These are phyloP conservation scores for Propithecus deckenii DNA, from an alignment of 2,797 vertebrate genomes.

Conservation along the genomic window DNA sequence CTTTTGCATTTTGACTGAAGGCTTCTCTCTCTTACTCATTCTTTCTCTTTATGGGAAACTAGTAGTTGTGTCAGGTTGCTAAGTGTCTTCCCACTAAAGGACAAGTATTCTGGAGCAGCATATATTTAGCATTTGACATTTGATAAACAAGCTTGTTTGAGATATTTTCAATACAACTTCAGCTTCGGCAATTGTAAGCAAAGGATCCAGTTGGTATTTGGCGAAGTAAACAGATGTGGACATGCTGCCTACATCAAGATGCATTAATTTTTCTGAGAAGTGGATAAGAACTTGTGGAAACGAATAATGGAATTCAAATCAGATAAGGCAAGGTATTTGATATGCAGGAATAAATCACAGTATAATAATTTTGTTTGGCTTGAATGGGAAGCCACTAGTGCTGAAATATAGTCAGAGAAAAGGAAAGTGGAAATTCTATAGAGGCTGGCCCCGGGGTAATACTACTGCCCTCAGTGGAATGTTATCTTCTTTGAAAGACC, in stretches of 20 bases:
- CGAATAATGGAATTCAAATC: slow-evolving; percentile 62
- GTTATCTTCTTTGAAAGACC: not conserved
- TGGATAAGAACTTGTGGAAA: slow-evolving; percentile 19
- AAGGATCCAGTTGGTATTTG: slow-evolving; percentile 48
- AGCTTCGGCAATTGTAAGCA: not conserved
- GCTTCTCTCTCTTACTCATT: not conserved
- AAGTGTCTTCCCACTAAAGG: slow-evolving; percentile 17
- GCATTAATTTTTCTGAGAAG: slow-evolving; percentile 52
- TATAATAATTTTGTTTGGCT: slow-evolving; percentile 18
- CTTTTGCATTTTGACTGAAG: slow-evolving; percentile 26
- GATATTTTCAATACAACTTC: slow-evolving; percentile 44
- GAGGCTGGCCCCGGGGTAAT: not conserved
- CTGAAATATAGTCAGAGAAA: not conserved
- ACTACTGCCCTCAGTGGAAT: not conserved
- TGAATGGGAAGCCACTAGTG: not conserved
- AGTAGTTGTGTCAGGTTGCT: slow-evolving; percentile 22
- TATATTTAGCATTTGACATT: slow-evolving; percentile 52
- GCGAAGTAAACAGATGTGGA: slow-evolving; percentile 22
- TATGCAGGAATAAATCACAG: slow-evolving; percentile 45
- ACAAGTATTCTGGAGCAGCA: not conserved
- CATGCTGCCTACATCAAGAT: not conserved
- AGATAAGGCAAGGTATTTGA: slow-evolving; percentile 1
- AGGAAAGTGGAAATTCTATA: not conserved
- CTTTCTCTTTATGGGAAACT: not conserved
- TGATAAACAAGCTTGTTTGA: slow-evolving; percentile 53